These are phyloP conservation scores for Equus przewalskii DNA, from an alignment of 2,113 vertebrate species.

Conservation along the genomic window DNA sequence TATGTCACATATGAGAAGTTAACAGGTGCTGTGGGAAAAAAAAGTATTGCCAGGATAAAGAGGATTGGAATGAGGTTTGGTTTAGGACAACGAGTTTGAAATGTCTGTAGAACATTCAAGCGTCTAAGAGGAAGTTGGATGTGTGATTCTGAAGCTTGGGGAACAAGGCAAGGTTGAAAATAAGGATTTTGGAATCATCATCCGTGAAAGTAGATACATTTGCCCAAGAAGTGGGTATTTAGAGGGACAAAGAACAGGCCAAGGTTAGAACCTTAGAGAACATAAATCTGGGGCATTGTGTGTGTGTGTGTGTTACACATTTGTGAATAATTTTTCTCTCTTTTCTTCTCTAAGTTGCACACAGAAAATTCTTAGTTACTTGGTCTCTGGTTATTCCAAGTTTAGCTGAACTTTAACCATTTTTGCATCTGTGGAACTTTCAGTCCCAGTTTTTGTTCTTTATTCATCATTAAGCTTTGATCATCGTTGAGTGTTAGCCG, in stretches of 20 bases:
- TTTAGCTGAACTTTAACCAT: neutral
- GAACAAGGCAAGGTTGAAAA: neutral
- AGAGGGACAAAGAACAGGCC: neutral
- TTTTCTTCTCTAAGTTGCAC: neutral
- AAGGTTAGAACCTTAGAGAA: neutral
- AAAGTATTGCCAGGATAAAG: neutral
- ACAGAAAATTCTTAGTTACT: neutral
- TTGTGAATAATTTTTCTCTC: neutral
- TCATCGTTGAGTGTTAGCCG: neutral
- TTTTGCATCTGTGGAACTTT: neutral
- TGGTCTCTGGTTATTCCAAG: neutral
- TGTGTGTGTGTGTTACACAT: rapidly evolving
- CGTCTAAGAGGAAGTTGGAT: neutral
- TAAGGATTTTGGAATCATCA: neutral
- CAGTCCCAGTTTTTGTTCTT: neutral
- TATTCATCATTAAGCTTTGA: neutral
- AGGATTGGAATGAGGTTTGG: neutral
- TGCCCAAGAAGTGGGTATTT: neutral
- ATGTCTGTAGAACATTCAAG: neutral
- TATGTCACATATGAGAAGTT: neutral
- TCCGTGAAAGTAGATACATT: neutral
- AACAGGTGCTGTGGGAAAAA: neutral
- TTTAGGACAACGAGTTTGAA: neutral
- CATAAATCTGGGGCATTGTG: too few species aligned
- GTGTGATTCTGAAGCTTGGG: neutral